phyloP scores from a whole-genome alignment of 2,113 vertebrate genomes.

The Eolophus roseicapilla region DNA sequence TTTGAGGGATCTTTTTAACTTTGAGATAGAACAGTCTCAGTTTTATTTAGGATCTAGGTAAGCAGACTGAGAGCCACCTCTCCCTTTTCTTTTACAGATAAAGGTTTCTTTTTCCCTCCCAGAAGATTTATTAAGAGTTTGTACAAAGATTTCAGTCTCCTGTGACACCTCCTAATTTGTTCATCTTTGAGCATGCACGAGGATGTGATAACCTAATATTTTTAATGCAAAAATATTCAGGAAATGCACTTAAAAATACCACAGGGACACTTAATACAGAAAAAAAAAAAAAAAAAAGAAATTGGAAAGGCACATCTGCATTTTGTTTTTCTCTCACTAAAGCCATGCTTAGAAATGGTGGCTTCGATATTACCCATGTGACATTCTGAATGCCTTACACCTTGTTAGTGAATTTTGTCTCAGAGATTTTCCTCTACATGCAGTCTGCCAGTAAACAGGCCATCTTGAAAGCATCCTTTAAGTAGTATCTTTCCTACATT shows the following conservation, averaged over 20 bases:
- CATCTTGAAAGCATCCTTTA: constrained; percentile 14
- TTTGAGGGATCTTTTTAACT: background rate
- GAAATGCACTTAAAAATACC: constrained; percentile 33
- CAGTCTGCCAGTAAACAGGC: background rate
- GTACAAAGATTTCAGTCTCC: constrained; percentile 19
- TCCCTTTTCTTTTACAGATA: background rate
- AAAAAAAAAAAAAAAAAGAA: background rate
- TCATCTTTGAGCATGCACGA: constrained; percentile 8
- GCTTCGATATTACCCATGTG: background rate
- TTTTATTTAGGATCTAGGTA: background rate
- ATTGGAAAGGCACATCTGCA: background rate
- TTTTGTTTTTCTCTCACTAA: constrained; percentile 29
- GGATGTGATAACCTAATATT: constrained; percentile 39
- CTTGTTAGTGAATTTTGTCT: constrained; percentile 20
- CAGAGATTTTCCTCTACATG: background rate
- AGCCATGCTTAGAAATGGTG: background rate
- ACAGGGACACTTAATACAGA: background rate
- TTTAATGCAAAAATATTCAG: constrained; percentile 55
- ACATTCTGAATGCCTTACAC: background rate
- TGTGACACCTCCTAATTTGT: constrained; percentile 18
- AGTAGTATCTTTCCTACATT: background rate
- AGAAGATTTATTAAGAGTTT: constrained; percentile 33
- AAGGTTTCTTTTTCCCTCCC: background rate
- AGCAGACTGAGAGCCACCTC: background rate
- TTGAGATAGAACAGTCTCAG: background rate